phyloP scores from a whole-genome alignment of 2,113 vertebrate species.

The Antechinus stuartii region DNA sequence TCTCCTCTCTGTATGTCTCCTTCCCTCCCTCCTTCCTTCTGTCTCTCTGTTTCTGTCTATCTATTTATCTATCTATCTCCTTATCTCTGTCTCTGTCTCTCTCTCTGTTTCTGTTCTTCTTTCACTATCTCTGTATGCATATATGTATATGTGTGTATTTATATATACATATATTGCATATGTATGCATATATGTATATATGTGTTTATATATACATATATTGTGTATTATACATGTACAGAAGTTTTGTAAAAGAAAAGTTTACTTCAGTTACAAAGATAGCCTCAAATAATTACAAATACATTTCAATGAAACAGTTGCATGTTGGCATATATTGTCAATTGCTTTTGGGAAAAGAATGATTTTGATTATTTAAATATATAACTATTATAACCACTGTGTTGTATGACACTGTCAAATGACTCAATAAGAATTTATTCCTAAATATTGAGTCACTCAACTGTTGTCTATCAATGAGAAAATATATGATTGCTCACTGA shows the following conservation, averaged over 20 bases:
- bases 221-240: neutral
- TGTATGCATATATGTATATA: neutral
- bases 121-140: neutral
- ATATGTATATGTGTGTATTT: neutral
- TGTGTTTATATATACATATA: neutral
- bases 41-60: no score
- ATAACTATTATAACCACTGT: slow-evolving; percentile 26
- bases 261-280: slow-evolving; percentile 14
- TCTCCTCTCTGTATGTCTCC: no score
- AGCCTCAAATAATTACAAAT: neutral
- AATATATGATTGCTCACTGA: neutral
- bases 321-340: neutral
- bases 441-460: neutral
- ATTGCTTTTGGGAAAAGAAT: slow-evolving; percentile 42
- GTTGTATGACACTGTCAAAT: no score
- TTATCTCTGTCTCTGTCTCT: no score
- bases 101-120: no score
- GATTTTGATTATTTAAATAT: neutral
- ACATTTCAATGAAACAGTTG: slow-evolving; percentile 8
- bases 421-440: no score
- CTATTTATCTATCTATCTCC: no score
- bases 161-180: neutral
- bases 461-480: neutral
- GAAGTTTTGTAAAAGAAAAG: no score
- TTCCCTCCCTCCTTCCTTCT: no score